Evolutionary conservation across 2,113 vertebrate species (phyloP), one percentile per base, ranked within the genome.

Genomic region (Meleagris gallopavo): DNA sequence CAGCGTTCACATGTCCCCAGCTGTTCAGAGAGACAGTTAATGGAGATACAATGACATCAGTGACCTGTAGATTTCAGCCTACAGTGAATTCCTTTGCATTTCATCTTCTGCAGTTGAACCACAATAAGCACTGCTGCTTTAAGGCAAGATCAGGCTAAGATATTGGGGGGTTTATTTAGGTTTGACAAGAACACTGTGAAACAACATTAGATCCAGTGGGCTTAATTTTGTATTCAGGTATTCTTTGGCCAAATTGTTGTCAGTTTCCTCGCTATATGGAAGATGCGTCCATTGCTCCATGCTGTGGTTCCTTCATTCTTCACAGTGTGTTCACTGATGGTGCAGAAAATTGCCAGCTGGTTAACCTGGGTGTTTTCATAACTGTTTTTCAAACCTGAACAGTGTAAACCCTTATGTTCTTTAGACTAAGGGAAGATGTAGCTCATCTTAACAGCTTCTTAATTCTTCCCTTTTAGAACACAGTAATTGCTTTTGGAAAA

Each of bases 141-240:
- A 29, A 48, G 38, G 18, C 11, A 29, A 60, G n/a, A 48, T n/a
- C 32, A 1, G 52, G 21, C 0, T 0, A 61, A 85, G 24, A 19
- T 57, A 5, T 38, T 52, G 32, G 24, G 20, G 41, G 21, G 50
- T 36, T 50, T 57, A 11, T 16, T 36, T 52, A 25, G 73, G 34
- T 57, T 38, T 61, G 64, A 55, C 52, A 8, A 21, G 32, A 55
- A 14, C 24, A 21, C 43, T 65, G 48, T 58, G 38, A 32, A 87
- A 40, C 10, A 41, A 45, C 13, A 8, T 12, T 20, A 30, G 46
- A 45, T 67, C 30, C 46, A 22, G 14, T 43, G 34, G 18, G 27
- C 30, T 66, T 71, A 43, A 46, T 55, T 45, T 30, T 48, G 73
- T 67, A 83, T 84, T 57, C 54, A n/a, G 66, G 4, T n/a, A 13